These are phyloP conservation scores for Enoplosus armatus DNA, from an alignment of 2,797 vertebrate species.

Conservation along the genomic window DNA sequence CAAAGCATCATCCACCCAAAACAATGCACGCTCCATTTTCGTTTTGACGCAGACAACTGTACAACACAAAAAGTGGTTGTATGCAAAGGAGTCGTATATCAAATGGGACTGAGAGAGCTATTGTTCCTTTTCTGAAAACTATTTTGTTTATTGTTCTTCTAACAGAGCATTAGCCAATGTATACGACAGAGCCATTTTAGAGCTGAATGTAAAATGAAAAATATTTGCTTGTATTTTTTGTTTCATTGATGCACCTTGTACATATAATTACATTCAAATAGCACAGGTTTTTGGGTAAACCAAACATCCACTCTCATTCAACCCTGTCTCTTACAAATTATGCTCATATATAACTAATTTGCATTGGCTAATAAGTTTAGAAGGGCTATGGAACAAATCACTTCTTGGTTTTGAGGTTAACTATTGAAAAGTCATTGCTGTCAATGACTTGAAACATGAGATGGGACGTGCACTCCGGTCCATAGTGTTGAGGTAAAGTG, in stretches of 20 bases:
- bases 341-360: slow-evolving; percentile 20
- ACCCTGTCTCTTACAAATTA: slow-evolving; percentile 9
- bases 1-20: slow-evolving; percentile 80
- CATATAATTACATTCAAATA: neutral
- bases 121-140: slow-evolving; percentile 70
- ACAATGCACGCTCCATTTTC: slow-evolving; percentile 71
- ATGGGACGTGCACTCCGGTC: neutral
- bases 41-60: slow-evolving; percentile 74
- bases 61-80: slow-evolving; percentile 60
- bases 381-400: neutral
- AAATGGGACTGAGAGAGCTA: slow-evolving; percentile 61
- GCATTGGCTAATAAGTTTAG: neutral
- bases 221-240: neutral
- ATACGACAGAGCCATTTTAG: slow-evolving; percentile 42
- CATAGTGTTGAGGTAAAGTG: neutral
- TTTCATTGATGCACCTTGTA: neutral
- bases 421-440: neutral
- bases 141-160: slow-evolving; percentile 67
- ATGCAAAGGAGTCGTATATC: slow-evolving; percentile 68
- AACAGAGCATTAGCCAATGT: slow-evolving; percentile 65
- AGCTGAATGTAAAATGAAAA: slow-evolving; percentile 6
- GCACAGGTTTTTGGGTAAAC: neutral
- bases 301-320: slow-evolving; percentile 8
- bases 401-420: slow-evolving; percentile 14
- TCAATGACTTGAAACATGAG: neutral